These are phyloP conservation scores for Drosophila ustulata DNA, from an alignment of 2,888 invertebrate genomes.

Conservation along the genomic window DNA sequence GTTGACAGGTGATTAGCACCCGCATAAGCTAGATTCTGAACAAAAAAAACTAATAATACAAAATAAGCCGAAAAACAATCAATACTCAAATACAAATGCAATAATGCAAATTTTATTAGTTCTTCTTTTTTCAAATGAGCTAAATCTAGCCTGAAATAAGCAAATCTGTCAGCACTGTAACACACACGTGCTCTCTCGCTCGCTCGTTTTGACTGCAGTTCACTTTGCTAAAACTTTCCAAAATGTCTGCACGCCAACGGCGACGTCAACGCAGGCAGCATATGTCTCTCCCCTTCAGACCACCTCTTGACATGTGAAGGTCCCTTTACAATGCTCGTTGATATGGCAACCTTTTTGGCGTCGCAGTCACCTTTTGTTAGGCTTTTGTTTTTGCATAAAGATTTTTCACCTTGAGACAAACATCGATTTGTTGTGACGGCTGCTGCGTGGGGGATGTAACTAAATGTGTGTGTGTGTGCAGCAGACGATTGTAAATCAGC, in stretches of 20 bases:
- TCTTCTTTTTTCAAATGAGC: too few species aligned
- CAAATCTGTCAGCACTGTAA: neutral
- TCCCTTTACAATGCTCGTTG: conserved; percentile 63
- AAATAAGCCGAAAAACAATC: too few species aligned
- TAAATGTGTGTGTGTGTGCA: conserved; percentile 16
- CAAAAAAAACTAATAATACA: too few species aligned
- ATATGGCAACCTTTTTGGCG: conserved; percentile 57
- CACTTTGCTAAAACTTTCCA: conserved; percentile 58
- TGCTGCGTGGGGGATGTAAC: conserved; percentile 27
- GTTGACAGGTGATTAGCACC: too few species aligned
- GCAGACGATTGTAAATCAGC: conserved; percentile 69
- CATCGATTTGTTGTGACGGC: conserved; percentile 77
- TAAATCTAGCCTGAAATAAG: too few species aligned
- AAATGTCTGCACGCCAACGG: conserved; percentile 44
- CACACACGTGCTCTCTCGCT: neutral
- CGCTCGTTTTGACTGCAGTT: conserved; percentile 24
- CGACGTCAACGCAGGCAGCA: conserved; percentile 35
- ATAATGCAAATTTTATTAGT: too few species aligned
- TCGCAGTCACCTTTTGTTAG: conserved; percentile 42
- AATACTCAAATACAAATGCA: too few species aligned
- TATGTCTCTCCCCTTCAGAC: neutral
- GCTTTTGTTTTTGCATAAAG: conserved; percentile 38
- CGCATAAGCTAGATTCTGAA: too few species aligned
- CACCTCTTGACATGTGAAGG: conserved; percentile 66
- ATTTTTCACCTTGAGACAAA: conserved; percentile 74